These are phyloP conservation scores for Drosophila helvetica DNA, from an alignment of 2,888 invertebrate species.

Conservation along the genomic window DNA sequence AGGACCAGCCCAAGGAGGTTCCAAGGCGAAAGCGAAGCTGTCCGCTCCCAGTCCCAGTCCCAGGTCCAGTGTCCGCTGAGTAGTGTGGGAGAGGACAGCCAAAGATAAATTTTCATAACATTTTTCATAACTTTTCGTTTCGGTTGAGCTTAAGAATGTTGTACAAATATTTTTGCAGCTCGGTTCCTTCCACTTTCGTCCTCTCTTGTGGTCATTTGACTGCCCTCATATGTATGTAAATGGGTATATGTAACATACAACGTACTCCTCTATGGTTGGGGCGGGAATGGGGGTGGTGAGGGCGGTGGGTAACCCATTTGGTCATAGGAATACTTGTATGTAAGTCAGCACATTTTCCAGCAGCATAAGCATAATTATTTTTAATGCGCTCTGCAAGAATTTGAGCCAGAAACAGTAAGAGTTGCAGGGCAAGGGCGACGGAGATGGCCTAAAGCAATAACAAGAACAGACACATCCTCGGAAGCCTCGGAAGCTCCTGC, in stretches of 20 bases:
- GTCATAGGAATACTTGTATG: slow-evolving; percentile 34
- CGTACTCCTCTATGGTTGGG: background rate
- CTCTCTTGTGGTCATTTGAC: slow-evolving; percentile 62
- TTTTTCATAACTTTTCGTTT: slow-evolving; percentile 78
- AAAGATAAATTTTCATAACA: slow-evolving; percentile 67
- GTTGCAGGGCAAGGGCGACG: slow-evolving; percentile 1
- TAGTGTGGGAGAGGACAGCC: slow-evolving; percentile 11
- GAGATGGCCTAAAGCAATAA: slow-evolving; percentile 25
- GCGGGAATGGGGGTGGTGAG: no score
- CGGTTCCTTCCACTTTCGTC: slow-evolving; percentile 12
- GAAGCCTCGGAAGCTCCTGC: slow-evolving; percentile 16
- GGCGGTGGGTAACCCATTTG: slow-evolving; percentile 10
- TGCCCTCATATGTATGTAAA: slow-evolving; percentile 8
- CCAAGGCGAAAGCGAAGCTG: background rate
- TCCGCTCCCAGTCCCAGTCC: background rate
- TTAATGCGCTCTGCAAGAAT: slow-evolving; percentile 62
- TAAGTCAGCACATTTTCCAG: slow-evolving; percentile 55
- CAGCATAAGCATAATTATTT: slow-evolving; percentile 74
- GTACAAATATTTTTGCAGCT: slow-evolving; percentile 65
- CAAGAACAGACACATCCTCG: slow-evolving; percentile 35
- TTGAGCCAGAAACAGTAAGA: slow-evolving; percentile 19
- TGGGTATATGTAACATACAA: slow-evolving; percentile 12
- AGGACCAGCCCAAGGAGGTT: background rate
- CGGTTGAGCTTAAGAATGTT: slow-evolving; percentile 74
- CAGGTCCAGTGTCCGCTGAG: slow-evolving; percentile 4